Evolutionary conservation across 2,797 vertebrate species (phyloP).

Genomic region (Enoplosus armatus): DNA sequence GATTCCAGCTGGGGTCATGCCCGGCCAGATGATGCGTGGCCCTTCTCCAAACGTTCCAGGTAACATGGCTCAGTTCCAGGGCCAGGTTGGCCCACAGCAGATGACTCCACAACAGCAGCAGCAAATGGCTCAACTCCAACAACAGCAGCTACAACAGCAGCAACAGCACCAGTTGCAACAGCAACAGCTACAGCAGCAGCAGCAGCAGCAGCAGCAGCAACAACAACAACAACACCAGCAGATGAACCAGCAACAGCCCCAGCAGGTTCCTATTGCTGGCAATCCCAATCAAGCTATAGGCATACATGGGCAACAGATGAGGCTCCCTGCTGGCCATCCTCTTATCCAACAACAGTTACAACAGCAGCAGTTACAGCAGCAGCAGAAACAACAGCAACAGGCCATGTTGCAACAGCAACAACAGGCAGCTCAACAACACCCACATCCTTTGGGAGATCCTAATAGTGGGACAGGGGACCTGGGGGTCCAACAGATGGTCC

Average conservation of each 20-base stretch:
- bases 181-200: slow-evolving; percentile 83
- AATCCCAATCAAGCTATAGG: slow-evolving; percentile 93
- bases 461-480: slow-evolving; percentile 84
- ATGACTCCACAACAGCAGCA: slow-evolving; percentile 88
- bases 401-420: slow-evolving; percentile 72
- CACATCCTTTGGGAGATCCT: slow-evolving; percentile 90
- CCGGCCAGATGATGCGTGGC: slow-evolving; percentile 95
- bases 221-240: slow-evolving; percentile 87
- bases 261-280: slow-evolving; percentile 89
- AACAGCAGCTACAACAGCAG: slow-evolving; percentile 88
- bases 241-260: slow-evolving; percentile 84
- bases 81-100: slow-evolving; percentile 89
- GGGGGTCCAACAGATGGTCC: slow-evolving; percentile 91
- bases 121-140: slow-evolving; percentile 91
- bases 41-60: slow-evolving; percentile 92
- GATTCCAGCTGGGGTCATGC: slow-evolving; percentile 91
- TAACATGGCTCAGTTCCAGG: slow-evolving; percentile 93
- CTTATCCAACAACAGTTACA: slow-evolving; percentile 93
- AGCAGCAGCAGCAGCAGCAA: slow-evolving; percentile 84
- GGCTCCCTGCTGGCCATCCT: slow-evolving; percentile 89
- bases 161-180: slow-evolving; percentile 86
- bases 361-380: slow-evolving; percentile 77
- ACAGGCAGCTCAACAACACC: slow-evolving; percentile 84
- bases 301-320: slow-evolving; percentile 94
- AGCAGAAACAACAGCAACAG: slow-evolving; percentile 75